phyloP scores from a whole-genome alignment of 2,797 vertebrate genomes.

The Allenopithecus nigroviridis region DNA sequence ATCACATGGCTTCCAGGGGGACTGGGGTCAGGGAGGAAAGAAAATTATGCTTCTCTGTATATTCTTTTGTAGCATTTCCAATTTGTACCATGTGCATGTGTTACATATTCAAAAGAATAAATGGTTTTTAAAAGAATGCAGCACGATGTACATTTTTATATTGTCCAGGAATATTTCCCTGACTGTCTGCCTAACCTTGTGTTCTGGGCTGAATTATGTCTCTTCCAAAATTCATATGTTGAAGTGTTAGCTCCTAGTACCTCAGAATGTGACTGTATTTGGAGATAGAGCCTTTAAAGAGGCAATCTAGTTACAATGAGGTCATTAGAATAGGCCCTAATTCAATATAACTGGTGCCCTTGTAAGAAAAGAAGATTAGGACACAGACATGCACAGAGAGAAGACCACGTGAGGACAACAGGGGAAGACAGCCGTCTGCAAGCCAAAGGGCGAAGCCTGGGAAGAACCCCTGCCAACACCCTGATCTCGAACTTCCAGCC shows the following conservation, averaged over 20 bases:
- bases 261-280: not conserved
- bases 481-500: not conserved
- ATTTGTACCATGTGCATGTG: not conserved
- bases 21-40: not conserved
- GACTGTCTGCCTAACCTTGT: not conserved
- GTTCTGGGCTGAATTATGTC: not conserved
- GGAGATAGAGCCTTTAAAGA: not conserved
- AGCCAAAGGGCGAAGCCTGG: not conserved
- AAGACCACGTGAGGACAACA: not conserved
- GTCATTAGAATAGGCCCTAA: not conserved
- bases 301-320: not conserved
- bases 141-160: not conserved
- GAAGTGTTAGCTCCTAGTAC: no score
- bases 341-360: not conserved
- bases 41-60: not conserved
- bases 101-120: not conserved
- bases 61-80: not conserved
- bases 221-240: not conserved
- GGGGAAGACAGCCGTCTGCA: not conserved
- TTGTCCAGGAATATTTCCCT: not conserved
- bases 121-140: not conserved
- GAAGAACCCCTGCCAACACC: not conserved
- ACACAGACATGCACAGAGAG: not conserved
- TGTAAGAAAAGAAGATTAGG: not conserved
- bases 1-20: not conserved